Evolutionary conservation across 2,113 vertebrate species (phyloP).

Genomic region (Misgurnus anguillicaudatus): DNA sequence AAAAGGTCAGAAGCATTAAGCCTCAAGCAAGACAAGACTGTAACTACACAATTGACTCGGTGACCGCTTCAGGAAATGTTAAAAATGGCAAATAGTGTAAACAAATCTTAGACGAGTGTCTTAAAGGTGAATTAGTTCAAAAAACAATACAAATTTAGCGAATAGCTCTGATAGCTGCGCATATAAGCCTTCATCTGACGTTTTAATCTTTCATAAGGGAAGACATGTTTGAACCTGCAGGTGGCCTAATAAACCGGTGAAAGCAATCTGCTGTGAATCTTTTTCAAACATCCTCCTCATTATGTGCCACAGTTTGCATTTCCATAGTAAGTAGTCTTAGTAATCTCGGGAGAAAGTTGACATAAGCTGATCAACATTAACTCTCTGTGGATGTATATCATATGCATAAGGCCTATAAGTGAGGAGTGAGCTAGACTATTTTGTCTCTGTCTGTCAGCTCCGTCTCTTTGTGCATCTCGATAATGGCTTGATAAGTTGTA

Average conservation of each 20-base stretch:
- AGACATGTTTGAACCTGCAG: conserved; percentile 44
- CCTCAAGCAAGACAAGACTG: conserved; percentile 6
- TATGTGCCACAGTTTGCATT: conserved; percentile 6
- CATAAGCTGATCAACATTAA: conserved; percentile 21
- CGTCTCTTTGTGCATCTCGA: not conserved
- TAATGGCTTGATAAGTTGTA: not conserved
- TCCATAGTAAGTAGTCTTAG: not conserved
- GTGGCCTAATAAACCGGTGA: conserved; percentile 37
- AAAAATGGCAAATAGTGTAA: not conserved
- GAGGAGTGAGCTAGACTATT: not conserved
- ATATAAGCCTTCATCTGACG: not conserved
- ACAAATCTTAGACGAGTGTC: not conserved
- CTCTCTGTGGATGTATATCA: conserved; percentile 1
- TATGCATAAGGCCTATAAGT: not conserved
- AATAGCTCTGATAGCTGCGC: no score
- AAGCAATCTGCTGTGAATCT: conserved; percentile 37
- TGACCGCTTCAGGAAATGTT: not conserved
- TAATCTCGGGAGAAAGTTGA: conserved; percentile 21
- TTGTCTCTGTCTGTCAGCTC: not conserved
- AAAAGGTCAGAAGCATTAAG: conserved; percentile 28
- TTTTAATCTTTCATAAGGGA: conserved; percentile 41
- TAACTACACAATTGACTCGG: not conserved
- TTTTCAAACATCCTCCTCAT: conserved; percentile 44
- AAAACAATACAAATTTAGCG: no score
- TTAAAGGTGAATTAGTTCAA: not conserved